Base-by-base conservation (phyloP, 2,113 vertebrate genomes). In the Acrocephalus kingi region DNA sequence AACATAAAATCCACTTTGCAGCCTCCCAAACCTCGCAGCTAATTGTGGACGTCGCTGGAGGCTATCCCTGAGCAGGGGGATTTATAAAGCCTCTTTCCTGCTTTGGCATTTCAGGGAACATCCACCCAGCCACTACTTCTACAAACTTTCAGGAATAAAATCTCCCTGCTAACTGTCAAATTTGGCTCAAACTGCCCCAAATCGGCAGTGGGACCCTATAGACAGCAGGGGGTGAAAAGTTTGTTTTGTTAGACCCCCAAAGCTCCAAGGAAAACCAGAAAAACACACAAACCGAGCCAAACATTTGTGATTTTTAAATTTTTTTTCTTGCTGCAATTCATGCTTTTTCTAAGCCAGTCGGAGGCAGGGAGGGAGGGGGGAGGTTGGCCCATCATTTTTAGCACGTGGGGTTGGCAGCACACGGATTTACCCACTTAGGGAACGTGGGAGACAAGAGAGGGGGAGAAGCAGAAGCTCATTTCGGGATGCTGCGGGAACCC, bases 401-500 rank as follows among this genome's bases (percentile, higher is more conserved):
- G 89, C 52, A 30, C 51, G 61, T 84, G 56, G 61, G 69, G 41
- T 75, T 87, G 94, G 90, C 88, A 93, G 83, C 76, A 67, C 83
- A 25, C 7, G 3, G 88, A 91, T 78, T 93, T 91, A 90, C 85
- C 90, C 93, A 86, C 64, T 81, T 68, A 45, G 83, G 39, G 64
- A 96, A 95, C 73, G 88, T 96, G 93, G 92, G 96, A 96, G 92
- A 96, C 73, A 0, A 18, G 90, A 45, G 92, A 90, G 55, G 68
- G 61, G 64, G 69, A 96, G 88, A 86, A 87, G 88, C 93, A 68
- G 24, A 30, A 92, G 77, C 94, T 97, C 80, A 59, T 71, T 31
- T 59, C 6, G 15, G 88, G 92, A 91, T 90, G 91, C 16, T 85
- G 59, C 0, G 74, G 95, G 93, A 96, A 90, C 92, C 94, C 94